Percentiles rank a stretch among this genome's conserved stretches.
Evolutionary conservation across 2,797 vertebrate genomes (phyloP).

Genomic region (Myotis myotis): DNA sequence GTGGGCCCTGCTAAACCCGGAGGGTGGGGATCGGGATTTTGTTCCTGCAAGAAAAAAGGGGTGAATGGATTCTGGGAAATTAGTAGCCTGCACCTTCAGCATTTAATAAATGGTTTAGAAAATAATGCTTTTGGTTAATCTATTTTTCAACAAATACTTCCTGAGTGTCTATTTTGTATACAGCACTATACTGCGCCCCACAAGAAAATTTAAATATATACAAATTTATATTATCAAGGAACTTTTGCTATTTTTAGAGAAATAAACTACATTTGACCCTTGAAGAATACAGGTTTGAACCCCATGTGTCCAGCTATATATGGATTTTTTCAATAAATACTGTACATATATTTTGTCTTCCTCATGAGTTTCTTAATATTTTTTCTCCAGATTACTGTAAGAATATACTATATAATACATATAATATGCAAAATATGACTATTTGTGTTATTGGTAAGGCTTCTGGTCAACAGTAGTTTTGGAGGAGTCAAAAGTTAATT

Average conservation of each 20-base stretch:
- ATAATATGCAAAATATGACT: neutral
- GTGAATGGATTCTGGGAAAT: neutral
- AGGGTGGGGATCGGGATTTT: neutral
- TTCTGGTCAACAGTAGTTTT: neutral
- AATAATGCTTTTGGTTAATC: neutral
- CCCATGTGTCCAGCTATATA: neutral
- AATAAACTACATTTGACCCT: neutral
- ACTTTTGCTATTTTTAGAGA: neutral
- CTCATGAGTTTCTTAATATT: neutral
- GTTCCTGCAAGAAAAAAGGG: neutral
- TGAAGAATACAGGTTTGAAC: neutral
- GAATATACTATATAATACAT: neutral
- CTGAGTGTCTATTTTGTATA: neutral
- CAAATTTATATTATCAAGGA: neutral
- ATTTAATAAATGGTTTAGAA: slow-evolving; percentile 27
- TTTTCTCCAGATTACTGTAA: neutral
- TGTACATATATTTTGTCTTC: neutral
- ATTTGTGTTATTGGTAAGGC: neutral
- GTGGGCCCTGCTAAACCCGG: neutral
- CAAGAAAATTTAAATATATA: neutral
- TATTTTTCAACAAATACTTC: neutral
- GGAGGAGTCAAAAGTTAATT: neutral
- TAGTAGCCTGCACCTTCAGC: neutral
- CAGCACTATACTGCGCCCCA: neutral
- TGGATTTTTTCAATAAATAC: neutral